These are phyloP conservation scores for Pantelozetes paolii DNA, from an alignment of 2,888 invertebrate genomes.

Conservation along the genomic window DNA sequence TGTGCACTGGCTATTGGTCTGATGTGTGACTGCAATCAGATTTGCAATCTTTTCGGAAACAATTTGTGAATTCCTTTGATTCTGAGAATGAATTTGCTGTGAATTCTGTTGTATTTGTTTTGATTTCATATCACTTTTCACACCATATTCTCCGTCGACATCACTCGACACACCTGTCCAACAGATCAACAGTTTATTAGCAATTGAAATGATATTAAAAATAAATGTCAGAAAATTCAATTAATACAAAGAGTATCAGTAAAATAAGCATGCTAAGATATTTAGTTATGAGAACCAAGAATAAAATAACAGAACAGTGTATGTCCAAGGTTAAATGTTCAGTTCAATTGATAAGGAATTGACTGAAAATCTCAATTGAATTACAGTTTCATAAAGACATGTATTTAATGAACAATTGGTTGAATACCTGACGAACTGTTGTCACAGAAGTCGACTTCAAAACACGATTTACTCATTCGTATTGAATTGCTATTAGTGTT, in stretches of 20 bases:
- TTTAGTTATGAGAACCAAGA: too few species aligned
- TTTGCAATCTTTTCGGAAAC: conserved; percentile 43
- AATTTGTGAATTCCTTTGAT: conserved; percentile 47
- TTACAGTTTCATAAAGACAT: too few species aligned
- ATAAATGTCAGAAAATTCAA: too few species aligned
- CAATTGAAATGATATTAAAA: too few species aligned
- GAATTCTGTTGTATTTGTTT: background rate
- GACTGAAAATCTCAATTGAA: too few species aligned
- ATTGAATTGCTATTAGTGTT: conserved; percentile 24
- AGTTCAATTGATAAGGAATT: too few species aligned
- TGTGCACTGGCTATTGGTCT: background rate
- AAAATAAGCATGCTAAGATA: too few species aligned
- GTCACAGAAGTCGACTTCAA: conserved; percentile 42
- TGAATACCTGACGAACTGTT: conserved; percentile 24
- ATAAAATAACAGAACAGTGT: too few species aligned
- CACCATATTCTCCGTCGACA: conserved; percentile 33
- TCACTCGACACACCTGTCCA: conserved; percentile 22
- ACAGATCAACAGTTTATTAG: background rate
- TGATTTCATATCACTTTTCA: background rate
- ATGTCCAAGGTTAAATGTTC: too few species aligned
- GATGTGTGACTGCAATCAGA: conserved; percentile 21
- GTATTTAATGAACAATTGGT: background rate
- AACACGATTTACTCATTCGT: conserved; percentile 42
- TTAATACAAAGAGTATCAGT: too few species aligned
- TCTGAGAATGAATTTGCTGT: conserved; percentile 41